A percentile compares a stretch with the other conserved stretches of the same genome.
These are phyloP conservation scores for Pteria penguin DNA, from an alignment of 2,888 invertebrate genomes.

Conservation along the genomic window DNA sequence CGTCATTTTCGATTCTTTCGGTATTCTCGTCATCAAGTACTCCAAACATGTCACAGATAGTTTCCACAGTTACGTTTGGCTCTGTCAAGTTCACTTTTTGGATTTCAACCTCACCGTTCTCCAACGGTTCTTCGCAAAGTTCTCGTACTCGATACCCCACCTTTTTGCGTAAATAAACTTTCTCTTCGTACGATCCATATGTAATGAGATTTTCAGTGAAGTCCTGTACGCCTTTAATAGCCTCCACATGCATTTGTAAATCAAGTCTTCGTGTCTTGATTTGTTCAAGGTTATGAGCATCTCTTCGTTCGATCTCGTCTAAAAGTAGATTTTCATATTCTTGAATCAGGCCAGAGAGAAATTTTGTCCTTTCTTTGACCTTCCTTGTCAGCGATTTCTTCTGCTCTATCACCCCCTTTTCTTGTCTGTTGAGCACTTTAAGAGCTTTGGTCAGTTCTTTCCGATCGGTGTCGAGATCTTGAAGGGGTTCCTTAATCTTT, in stretches of 20 bases:
- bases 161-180: conserved; percentile 70
- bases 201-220: conserved; percentile 70
- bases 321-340: conserved; percentile 68
- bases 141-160: conserved; percentile 69
- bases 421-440: conserved; percentile 54
- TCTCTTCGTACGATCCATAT: conserved; percentile 73
- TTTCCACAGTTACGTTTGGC: conserved; percentile 66
- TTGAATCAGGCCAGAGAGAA: conserved; percentile 63
- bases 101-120: conserved; percentile 48
- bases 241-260: conserved; percentile 63
- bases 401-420: conserved; percentile 53
- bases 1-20: background rate
- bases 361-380: conserved; percentile 61
- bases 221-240: conserved; percentile 67
- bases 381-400: conserved; percentile 55
- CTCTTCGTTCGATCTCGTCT: conserved; percentile 62
- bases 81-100: conserved; percentile 54
- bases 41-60: conserved; percentile 72
- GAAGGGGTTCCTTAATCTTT: conserved; percentile 65
- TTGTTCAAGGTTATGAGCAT: conserved; percentile 58
- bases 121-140: conserved; percentile 66
- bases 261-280: conserved; percentile 57
- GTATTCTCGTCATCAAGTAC: conserved; percentile 46
- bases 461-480: conserved; percentile 58
- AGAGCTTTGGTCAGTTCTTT: conserved; percentile 55